Conservation (phyloP, 2,888 invertebrate species). For the Lasioglossum zephyrum region DNA sequence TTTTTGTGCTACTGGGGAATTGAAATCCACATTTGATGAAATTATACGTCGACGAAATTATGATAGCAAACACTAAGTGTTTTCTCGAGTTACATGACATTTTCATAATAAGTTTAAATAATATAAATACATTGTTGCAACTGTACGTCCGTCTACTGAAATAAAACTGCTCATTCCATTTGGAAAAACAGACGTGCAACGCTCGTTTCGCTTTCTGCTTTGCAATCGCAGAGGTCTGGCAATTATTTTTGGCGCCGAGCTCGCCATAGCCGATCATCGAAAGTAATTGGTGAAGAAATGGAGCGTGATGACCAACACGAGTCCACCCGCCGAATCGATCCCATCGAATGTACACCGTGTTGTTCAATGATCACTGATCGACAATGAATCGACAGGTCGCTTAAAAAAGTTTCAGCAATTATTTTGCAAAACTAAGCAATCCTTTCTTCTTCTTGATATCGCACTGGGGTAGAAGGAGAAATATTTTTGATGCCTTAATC, state of each 20-base stretch:
- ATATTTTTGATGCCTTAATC: slow-evolving; percentile 19
- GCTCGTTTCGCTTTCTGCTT: slow-evolving; percentile 51
- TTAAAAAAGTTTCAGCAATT: not conserved
- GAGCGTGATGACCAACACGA: slow-evolving; percentile 55
- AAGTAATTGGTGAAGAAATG: slow-evolving; percentile 59
- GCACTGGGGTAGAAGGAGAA: not conserved
- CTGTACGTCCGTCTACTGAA: no score
- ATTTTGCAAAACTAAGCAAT: not conserved
- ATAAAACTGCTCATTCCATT: no score
- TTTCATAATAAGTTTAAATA: no score
- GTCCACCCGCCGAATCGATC: slow-evolving; percentile 28
- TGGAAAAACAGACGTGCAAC: slow-evolving; percentile 7
- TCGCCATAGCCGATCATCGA: slow-evolving; percentile 53
- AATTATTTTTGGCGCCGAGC: slow-evolving; percentile 66
- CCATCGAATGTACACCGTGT: not conserved
- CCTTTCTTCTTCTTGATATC: not conserved
- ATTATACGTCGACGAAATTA: no score
- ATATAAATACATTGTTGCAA: no score
- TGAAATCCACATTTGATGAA: no score
- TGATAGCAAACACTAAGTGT: no score
- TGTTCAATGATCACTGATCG: not conserved
- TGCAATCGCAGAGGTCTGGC: slow-evolving; percentile 51
- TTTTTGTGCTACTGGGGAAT: no score
- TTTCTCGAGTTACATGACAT: no score
- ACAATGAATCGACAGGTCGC: not conserved